Evolutionary conservation across 2,113 vertebrate species (phyloP).

Genomic region (Plotosus lineatus): DNA sequence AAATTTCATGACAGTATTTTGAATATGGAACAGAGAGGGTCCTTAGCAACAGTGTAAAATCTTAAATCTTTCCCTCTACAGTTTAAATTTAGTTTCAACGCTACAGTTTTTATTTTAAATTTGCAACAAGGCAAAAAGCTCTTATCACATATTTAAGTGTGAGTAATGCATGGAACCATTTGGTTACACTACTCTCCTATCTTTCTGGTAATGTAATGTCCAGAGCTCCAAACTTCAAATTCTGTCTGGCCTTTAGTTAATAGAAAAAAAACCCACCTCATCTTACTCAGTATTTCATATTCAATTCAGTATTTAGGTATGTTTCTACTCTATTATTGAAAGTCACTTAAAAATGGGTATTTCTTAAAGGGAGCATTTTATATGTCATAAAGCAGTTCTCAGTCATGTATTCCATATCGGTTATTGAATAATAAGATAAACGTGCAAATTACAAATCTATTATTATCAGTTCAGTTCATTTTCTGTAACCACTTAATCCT

Average conservation of each 20-base stretch:
- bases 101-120: constrained; percentile 59
- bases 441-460: constrained; percentile 45
- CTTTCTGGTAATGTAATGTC: constrained; percentile 30
- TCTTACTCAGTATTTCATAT: constrained; percentile 75
- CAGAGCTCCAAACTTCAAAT: constrained; percentile 57
- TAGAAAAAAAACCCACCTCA: constrained; percentile 68
- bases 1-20: constrained; percentile 15
- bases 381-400: constrained; percentile 66
- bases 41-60: not conserved
- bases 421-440: constrained; percentile 45
- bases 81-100: constrained; percentile 50
- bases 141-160: constrained; percentile 71
- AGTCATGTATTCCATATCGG: constrained; percentile 57
- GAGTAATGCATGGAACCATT: constrained; percentile 62
- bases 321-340: constrained; percentile 64
- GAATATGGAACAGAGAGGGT: not conserved
- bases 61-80: constrained; percentile 15
- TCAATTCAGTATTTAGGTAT: constrained; percentile 75
- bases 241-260: constrained; percentile 68
- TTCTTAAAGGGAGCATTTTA: constrained; percentile 72
- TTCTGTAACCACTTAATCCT: too few species aligned
- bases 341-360: constrained; percentile 70
- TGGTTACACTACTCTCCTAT: constrained; percentile 44
- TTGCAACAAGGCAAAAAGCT: constrained; percentile 52
- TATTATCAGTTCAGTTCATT: too few species aligned